Evolutionary conservation across 2,113 vertebrate genomes (phyloP), one percentile per base, ranked within the genome.

Genomic region (Pontoporia blainvillei): DNA sequence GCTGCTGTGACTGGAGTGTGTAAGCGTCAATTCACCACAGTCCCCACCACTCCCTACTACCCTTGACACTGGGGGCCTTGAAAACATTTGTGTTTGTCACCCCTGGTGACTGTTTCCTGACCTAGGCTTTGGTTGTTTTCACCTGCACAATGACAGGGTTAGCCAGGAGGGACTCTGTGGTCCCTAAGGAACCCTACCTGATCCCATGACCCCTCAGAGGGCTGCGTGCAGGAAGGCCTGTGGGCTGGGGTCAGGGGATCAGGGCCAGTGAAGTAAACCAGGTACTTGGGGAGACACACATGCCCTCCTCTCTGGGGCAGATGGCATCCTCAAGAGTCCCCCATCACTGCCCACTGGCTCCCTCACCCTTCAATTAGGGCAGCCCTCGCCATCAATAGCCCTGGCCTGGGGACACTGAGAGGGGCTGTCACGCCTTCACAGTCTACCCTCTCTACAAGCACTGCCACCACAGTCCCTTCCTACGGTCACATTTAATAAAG

Each of bases 401-500:
- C 73, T 57, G 20, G 31, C 14, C 4, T 59, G n/a, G 31, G 83
- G 44, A n/a, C 8, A 71, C 17, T 81, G 81, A 46, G n/a, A 87
- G 46, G 46, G 52, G 27, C 82, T 66, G 23, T 21, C 41, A 34
- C 57, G 46, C 73, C 67, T 82, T 71, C 44, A 6, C 3, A 0
- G 11, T 71, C 84, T 39, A 23, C 36, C 39, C 15, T 41, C 59
- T 94, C 34, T 18, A 6, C 83, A 36, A 13, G 57, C 34, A 41
- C 61, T 23, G 52, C 69, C 73, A 21, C 44, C 49, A 25, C 61
- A 78, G 14, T 8, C 49, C 15, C 39, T 81, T 90, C 69, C 21
- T 83, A 73, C 23, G 3, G 86, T 29, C 96, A 85, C 62, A 87
- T 46, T 95, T 97, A 98, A 96, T 21, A 95, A 98, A 97, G 83